Conservation (phyloP, 2,113 vertebrate species). For the Sinocyclocheilus maitianheensis region DNA sequence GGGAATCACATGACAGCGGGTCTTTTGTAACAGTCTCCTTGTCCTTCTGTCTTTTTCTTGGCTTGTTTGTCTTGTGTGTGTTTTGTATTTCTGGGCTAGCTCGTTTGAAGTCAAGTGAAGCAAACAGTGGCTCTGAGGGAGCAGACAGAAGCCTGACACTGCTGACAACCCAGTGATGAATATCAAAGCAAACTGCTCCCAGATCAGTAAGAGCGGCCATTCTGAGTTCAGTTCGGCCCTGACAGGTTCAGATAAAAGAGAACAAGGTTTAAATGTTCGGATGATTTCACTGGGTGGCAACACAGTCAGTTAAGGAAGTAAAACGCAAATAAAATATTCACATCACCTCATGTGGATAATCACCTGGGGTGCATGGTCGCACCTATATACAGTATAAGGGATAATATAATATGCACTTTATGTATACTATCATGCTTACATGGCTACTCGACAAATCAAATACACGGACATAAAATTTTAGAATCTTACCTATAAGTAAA, state of each 20-base stretch:
- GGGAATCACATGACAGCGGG: slow-evolving; percentile 1
- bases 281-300: slow-evolving; percentile 25
- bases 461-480: too few species aligned
- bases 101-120: slow-evolving; percentile 16
- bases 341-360: neutral
- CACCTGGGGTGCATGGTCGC: neutral
- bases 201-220: slow-evolving; percentile 11
- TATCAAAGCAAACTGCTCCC: slow-evolving; percentile 19
- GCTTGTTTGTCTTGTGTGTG: slow-evolving; percentile 15
- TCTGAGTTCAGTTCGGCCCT: slow-evolving; percentile 7
- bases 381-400: neutral
- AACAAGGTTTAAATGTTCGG: slow-evolving; percentile 9
- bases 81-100: slow-evolving; percentile 15
- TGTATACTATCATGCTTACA: too few species aligned
- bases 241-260: slow-evolving; percentile 31
- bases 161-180: slow-evolving; percentile 13
- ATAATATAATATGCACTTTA: neutral
- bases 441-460: too few species aligned
- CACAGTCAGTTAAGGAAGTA: neutral
- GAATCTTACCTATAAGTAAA: too few species aligned
- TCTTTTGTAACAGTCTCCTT: slow-evolving; percentile 25
- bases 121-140: slow-evolving; percentile 21
- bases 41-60: slow-evolving; percentile 16
- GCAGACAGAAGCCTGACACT: slow-evolving; percentile 32
- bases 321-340: neutral